These are phyloP conservation scores for Galagoides demidoff DNA, from an alignment of 2,797 vertebrate species.

Conservation along the genomic window DNA sequence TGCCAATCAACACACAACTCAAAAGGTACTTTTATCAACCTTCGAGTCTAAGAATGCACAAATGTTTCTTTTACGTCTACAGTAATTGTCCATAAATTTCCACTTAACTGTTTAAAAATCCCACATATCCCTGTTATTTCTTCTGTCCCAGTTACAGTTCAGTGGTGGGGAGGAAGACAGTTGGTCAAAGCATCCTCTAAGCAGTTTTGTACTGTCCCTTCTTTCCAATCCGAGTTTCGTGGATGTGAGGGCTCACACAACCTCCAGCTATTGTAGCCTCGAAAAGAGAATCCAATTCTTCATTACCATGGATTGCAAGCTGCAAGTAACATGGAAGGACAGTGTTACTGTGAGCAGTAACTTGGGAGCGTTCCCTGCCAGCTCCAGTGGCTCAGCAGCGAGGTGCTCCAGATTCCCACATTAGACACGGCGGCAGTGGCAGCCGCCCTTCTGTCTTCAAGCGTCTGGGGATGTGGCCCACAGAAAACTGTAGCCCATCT, in stretches of 20 bases:
- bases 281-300: conserved; percentile 97
- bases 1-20: conserved; percentile 93
- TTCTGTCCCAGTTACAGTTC: conserved; percentile 90
- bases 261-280: conserved; percentile 98
- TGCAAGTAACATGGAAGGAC: conserved; percentile 98
- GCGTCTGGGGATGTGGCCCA: too few relatives aligned
- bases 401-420: too few relatives aligned
- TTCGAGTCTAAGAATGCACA: conserved; percentile 92
- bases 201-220: conserved; percentile 99
- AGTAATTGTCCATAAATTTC: conserved; percentile 89
- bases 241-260: conserved; percentile 99
- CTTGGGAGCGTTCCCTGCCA: conserved; percentile 98
- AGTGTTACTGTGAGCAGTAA: conserved; percentile 93
- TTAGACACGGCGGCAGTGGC: too few relatives aligned
- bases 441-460: too few relatives aligned
- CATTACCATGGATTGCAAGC: conserved; percentile 97
- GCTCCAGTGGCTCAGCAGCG: conserved; percentile 89
- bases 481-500: too few relatives aligned
- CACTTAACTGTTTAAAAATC: conserved; percentile 86
- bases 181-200: conserved; percentile 84
- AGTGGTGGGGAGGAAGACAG: conserved; percentile 76
- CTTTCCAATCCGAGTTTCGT: conserved; percentile 99
- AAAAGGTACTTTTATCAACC: conserved; percentile 87
- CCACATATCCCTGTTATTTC: conserved; percentile 85
- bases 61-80: conserved; percentile 85